These are phyloP conservation scores for Thalassarche chlororhynchos DNA, from an alignment of 2,113 vertebrate genomes.

Conservation along the genomic window DNA sequence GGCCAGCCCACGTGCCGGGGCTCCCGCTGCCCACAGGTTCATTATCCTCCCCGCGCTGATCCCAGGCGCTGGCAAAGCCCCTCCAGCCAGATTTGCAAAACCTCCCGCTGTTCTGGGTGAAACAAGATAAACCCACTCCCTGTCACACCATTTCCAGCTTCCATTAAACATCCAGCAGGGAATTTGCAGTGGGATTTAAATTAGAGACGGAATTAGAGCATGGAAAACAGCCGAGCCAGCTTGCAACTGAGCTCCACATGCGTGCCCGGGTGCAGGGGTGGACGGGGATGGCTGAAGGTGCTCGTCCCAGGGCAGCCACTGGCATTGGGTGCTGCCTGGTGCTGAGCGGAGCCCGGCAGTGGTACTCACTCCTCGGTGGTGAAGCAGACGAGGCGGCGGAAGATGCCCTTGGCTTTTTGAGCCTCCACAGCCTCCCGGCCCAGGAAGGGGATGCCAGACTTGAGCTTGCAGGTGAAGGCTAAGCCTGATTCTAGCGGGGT, in stretches of 20 bases:
- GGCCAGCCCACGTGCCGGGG: fast-evolving
- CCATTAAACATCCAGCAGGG: neutral
- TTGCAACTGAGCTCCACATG: neutral
- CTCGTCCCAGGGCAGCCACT: fast-evolving
- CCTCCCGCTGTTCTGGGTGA: neutral
- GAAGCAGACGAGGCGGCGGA: constrained; percentile 88
- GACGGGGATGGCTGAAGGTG: neutral
- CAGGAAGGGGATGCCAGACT: constrained; percentile 83
- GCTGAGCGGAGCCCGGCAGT: fast-evolving
- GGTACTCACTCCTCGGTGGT: constrained; percentile 86
- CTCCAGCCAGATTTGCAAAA: neutral
- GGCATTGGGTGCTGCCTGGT: fast-evolving
- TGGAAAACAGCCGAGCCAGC: neutral
- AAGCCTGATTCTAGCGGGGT: constrained; percentile 91
- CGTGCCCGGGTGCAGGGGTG: neutral
- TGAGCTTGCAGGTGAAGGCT: constrained; percentile 95
- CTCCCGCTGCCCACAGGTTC: neutral
- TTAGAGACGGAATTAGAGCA: neutral
- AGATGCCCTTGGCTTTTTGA: constrained; percentile 84
- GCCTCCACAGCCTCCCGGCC: constrained; percentile 86
- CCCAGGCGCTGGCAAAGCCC: neutral
- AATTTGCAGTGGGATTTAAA: neutral
- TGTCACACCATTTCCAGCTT: neutral
- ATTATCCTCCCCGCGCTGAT: fast-evolving
- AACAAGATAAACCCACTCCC: neutral